phyloP scores from a whole-genome alignment of 2,113 vertebrate genomes.

The Xiphias gladius region DNA sequence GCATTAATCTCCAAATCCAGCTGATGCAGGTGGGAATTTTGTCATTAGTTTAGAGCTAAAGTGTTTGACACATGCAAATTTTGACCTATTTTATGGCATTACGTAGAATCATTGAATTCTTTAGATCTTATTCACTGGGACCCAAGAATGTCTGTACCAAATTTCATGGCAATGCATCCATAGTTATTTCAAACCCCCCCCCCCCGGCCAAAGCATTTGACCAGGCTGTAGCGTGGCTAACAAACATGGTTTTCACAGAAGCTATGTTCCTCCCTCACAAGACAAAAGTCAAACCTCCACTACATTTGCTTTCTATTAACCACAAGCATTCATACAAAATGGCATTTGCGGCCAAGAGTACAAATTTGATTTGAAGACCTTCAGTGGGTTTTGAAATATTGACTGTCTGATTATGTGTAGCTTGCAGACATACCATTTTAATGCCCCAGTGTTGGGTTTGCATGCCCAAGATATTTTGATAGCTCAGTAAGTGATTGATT shows the following conservation, averaged over 20 bases:
- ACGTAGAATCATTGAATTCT: not conserved
- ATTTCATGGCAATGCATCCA: not conserved
- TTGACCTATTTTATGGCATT: not conserved
- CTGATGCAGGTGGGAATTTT: not conserved
- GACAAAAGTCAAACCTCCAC: constrained; percentile 3
- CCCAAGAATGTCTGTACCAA: not conserved
- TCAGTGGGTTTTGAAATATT: constrained; percentile 21
- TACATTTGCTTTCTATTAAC: constrained; percentile 34
- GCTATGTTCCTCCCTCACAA: constrained; percentile 6
- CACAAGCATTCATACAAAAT: constrained; percentile 27
- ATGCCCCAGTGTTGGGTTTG: constrained; percentile 35
- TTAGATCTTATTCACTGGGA: not conserved
- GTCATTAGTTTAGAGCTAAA: not conserved
- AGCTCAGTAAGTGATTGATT: constrained; percentile 61
- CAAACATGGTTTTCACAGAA: not conserved
- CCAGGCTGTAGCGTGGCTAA: not conserved
- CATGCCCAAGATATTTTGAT: constrained; percentile 49
- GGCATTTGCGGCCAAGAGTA: constrained; percentile 15
- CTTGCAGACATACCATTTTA: constrained; percentile 25
- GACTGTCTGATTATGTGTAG: constrained; percentile 32
- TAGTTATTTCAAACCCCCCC: not conserved
- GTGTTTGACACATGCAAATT: not conserved
- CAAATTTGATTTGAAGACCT: constrained; percentile 37
- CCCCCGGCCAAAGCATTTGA: not conserved
- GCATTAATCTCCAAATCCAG: not conserved